Evolutionary conservation across 2,113 vertebrate species (phyloP), one percentile per base, ranked within the genome.

Genomic region (Corythaixoides concolor): DNA sequence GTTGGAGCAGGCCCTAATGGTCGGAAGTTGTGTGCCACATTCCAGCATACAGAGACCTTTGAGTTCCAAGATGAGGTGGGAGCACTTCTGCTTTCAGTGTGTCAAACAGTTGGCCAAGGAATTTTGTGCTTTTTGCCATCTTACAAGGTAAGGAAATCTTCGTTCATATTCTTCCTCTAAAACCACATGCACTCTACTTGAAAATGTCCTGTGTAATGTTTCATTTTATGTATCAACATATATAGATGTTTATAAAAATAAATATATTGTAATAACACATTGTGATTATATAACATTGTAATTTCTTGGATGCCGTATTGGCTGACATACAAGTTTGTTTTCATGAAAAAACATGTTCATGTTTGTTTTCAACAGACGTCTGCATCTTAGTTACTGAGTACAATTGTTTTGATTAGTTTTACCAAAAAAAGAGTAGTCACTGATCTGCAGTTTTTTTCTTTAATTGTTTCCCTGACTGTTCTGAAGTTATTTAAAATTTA

Each of bases 61-160:
- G 97, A 98, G 83, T 99, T 99, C 85, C 99, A 99, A 96, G 99
- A 99, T 39, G 99, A 99, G 96, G 98, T 99, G 76, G 99, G 99
- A 8, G 98, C 94, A 0, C 98, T 99, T 89, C 94, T 99, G 70
- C 98, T 99, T 5, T 97, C 98, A 4, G 98, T 99, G 41, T 99
- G 99, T 63, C 98, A 99, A 90, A 97, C 97, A 12, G 93, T 99
- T 47, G 93, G 98, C 96, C 98, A 98, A 60, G 99, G 99, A 1
- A 96, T 99, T 78, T 95, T 99, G 85, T 99, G 99, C 97, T 99
- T 99, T 96, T 87, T 99, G 95, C 99, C 99, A 27, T 99, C 99
- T 20, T 99, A 99, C 85, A 99, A 99, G 99, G 99, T 99, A 98
- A 98, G 93, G 24, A 60, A 52, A 74, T 74, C 35, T 79, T 76